Percentiles rank a stretch among this genome's conserved stretches.
These are phyloP conservation scores for Periophthalmus magnuspinnatus DNA, from an alignment of 2,797 vertebrate genomes.

Conservation along the genomic window DNA sequence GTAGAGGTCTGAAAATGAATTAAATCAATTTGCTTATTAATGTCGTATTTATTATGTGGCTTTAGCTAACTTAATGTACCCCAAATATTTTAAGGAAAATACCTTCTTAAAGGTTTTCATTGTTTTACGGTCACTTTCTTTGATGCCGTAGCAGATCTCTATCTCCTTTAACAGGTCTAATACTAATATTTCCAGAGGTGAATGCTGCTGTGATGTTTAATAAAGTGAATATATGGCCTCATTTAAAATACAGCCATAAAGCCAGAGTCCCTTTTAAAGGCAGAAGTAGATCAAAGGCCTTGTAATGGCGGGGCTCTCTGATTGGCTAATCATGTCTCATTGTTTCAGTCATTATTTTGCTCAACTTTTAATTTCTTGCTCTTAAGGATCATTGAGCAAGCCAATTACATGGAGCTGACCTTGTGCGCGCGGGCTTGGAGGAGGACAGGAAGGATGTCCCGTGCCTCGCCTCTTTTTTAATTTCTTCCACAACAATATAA, in stretches of 20 bases:
- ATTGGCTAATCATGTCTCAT: conserved; percentile 90
- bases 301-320: conserved; percentile 71
- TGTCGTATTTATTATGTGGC: neutral
- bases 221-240: conserved; percentile 56
- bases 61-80: neutral
- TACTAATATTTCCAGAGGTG: conserved; percentile 63
- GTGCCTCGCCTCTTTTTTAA: conserved; percentile 41
- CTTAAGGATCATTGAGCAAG: conserved; percentile 93
- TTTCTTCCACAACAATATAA: conserved; percentile 62
- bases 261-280: conserved; percentile 37
- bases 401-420: conserved; percentile 93
- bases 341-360: conserved; percentile 93
- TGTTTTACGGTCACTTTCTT: neutral
- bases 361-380: conserved; percentile 95
- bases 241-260: conserved; percentile 65
- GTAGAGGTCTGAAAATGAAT: neutral
- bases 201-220: conserved; percentile 51
- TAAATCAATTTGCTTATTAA: neutral
- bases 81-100: neutral
- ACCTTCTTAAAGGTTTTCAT: neutral
- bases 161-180: conserved; percentile 42
- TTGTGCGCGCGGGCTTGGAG: conserved; percentile 80
- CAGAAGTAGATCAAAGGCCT: conserved; percentile 59
- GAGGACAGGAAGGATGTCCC: conserved; percentile 63
- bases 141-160: conserved; percentile 24